phyloP scores from a whole-genome alignment of 2,888 invertebrate genomes.

The Drosophila austrosaltans region DNA sequence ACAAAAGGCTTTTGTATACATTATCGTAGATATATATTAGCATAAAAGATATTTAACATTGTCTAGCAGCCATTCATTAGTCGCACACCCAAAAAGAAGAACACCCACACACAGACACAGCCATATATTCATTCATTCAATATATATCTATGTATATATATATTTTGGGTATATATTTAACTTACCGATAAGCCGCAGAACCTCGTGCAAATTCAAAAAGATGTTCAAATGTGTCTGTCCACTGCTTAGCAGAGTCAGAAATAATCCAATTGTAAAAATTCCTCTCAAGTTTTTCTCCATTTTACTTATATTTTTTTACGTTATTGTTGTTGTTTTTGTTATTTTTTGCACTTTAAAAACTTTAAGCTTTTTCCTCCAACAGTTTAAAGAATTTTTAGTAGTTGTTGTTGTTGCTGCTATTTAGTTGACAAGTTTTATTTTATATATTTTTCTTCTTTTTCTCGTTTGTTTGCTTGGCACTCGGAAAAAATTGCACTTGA shows the following conservation, averaged over 20 bases:
- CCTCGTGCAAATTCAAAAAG: conserved; percentile 81
- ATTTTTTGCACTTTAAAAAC: conserved; percentile 20
- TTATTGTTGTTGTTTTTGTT: conserved; percentile 12
- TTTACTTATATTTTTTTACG: conserved; percentile 22
- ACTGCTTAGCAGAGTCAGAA: conserved; percentile 72
- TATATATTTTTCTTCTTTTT: background rate
- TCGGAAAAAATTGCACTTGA: conserved; percentile 14
- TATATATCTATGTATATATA: background rate
- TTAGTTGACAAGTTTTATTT: conserved; percentile 5
- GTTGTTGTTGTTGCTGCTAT: conserved; percentile 23
- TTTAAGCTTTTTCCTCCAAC: conserved; percentile 13
- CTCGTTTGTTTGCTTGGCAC: conserved; percentile 4
- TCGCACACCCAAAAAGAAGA: background rate
- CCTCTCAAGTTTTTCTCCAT: conserved; percentile 67
- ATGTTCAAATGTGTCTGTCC: conserved; percentile 80
- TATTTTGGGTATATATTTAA: conserved; percentile 18
- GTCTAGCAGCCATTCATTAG: conserved; percentile 1
- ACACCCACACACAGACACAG: background rate
- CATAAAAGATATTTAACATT: background rate
- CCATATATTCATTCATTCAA: background rate
- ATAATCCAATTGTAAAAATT: conserved; percentile 79
- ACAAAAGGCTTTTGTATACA: conserved; percentile 4
- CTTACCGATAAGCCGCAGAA: conserved; percentile 82
- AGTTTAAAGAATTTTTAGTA: conserved; percentile 14
- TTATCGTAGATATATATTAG: conserved; percentile 6